Evolutionary conservation across 2,888 invertebrate genomes (phyloP).

Genomic region (Elysia crispata): DNA sequence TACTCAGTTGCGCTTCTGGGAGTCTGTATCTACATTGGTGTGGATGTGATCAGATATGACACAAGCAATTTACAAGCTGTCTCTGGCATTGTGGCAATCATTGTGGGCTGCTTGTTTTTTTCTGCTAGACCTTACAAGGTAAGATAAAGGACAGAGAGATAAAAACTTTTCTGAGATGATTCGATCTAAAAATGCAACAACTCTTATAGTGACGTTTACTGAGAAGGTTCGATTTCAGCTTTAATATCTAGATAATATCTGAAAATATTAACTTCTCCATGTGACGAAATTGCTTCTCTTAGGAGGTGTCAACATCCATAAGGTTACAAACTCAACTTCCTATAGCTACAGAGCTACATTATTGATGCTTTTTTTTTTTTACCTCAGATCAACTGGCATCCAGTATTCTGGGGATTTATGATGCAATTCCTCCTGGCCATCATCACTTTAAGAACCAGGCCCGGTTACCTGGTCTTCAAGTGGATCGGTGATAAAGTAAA

Average conservation of each 20-base stretch:
- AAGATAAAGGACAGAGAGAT: background rate
- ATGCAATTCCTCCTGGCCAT: constrained; percentile 81
- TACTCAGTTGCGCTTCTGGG: constrained; percentile 49
- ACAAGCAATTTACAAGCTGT: constrained; percentile 53
- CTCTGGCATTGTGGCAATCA: constrained; percentile 50
- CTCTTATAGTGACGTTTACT: no score
- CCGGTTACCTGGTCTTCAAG: constrained; percentile 81
- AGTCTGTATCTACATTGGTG: constrained; percentile 49
- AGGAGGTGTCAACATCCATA: background rate
- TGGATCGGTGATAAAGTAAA: constrained; percentile 85
- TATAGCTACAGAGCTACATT: background rate
- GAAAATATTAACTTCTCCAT: background rate
- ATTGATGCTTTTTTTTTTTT: no score
- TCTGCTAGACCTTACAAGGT: constrained; percentile 52
- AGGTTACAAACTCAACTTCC: background rate
- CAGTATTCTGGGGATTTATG: constrained; percentile 87
- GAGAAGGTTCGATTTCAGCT: no score
- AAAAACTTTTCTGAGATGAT: no score
- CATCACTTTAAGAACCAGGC: constrained; percentile 64
- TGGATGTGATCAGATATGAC: constrained; percentile 50
- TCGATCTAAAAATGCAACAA: no score
- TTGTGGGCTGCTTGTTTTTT: constrained; percentile 48
- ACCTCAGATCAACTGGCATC: constrained; percentile 81
- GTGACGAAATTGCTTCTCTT: background rate
- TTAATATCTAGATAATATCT: background rate